Evolutionary conservation across 2,797 vertebrate species (phyloP), one percentile per base, ranked within the genome.

Genomic region (Moxostoma hubbsi): DNA sequence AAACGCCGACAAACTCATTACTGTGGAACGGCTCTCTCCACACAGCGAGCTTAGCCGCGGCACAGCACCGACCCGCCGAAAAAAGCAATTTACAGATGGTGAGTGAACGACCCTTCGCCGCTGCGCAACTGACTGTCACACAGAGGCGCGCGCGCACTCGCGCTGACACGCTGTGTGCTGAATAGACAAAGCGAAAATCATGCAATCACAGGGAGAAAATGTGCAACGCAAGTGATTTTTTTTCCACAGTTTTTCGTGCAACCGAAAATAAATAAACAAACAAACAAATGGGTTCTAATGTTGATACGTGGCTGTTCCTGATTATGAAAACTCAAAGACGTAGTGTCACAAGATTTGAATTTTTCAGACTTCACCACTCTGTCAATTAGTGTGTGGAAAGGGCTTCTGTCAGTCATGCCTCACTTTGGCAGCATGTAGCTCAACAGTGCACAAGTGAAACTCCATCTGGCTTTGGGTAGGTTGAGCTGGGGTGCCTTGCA

Each of bases 101-200:
- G 75, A 77, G 83, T 83, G 79, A 83, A 73, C 66, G 89, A 90
- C 88, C 92, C 90, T 87, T 85, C 85, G 86, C 77, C 47, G 70
- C 47, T 80, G 87, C 87, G 89, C 89, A 83, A 75, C 84, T 83
- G 86, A 85, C 85, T 89, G 81, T 88, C 84, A 88, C 87, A 85
- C 85, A 85, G 85, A 47, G 8, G 13, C 66, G 8, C 75, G 7
- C 57, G 15, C 65, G 61, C 66, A 7, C 83, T 67, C 82, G 75
- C 85, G 46, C 89, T 91, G 90, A 93, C 92, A 90, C 73, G 87
- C 88, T 11, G 84, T 86, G 77, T 93, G 93, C 93, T 94, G 93
- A 94, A 90, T 92, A 84, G 92, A 92, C 93, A 93, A 85, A 93
- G 85, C 91, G 87, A 81, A 91, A 79, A 93, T 94, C 91, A 92